These are phyloP conservation scores for Pogona vitticeps DNA, from an alignment of 2,113 vertebrate species.

Conservation along the genomic window DNA sequence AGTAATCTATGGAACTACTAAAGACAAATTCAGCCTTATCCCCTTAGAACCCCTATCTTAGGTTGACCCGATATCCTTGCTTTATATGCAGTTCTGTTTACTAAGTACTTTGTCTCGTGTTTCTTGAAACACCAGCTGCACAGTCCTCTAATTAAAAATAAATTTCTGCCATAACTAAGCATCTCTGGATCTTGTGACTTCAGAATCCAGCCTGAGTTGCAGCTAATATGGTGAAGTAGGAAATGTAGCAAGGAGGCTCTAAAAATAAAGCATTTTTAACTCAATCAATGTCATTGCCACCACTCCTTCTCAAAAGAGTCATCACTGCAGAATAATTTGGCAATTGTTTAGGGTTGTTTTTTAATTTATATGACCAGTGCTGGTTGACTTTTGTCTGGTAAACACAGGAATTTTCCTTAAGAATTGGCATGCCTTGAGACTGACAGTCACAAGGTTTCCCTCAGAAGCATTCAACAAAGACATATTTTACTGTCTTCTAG, in stretches of 20 bases:
- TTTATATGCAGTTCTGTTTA: neutral
- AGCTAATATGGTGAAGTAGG: neutral
- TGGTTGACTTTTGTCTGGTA: neutral
- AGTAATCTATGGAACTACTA: too few species aligned
- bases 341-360: neutral
- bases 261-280: neutral
- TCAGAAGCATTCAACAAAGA: accelerated
- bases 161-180: neutral
- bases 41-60: neutral
- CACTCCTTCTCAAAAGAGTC: neutral
- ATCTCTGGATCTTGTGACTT: neutral
- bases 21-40: neutral
- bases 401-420: neutral
- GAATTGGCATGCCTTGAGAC: neutral
- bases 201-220: neutral
- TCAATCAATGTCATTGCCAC: too few species aligned
- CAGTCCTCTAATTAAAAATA: neutral
- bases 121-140: neutral
- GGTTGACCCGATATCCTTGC: neutral
- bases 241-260: neutral
- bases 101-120: neutral
- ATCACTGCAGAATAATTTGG: neutral
- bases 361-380: neutral
- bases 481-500: accelerated
- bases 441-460: accelerated